These are phyloP conservation scores for Tragopan temminckii DNA, from an alignment of 2,797 vertebrate species.

Conservation along the genomic window DNA sequence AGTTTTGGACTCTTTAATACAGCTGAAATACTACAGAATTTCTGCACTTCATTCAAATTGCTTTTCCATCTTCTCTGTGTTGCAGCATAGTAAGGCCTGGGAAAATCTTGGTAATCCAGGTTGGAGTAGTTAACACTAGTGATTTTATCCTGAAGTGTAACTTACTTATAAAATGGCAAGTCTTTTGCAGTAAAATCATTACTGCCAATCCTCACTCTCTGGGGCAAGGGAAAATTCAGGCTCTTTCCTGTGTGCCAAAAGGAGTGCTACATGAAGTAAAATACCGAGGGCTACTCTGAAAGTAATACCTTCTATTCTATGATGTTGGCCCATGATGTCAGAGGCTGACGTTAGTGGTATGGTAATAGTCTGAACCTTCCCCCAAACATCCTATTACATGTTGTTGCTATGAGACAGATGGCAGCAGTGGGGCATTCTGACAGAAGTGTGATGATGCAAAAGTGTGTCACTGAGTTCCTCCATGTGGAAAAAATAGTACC, in stretches of 20 bases:
- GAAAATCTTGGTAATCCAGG: neutral
- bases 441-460: neutral
- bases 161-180: neutral
- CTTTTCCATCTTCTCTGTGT: neutral
- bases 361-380: neutral
- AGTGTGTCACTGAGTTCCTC: neutral
- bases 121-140: neutral
- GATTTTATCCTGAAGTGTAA: neutral
- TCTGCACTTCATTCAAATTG: neutral
- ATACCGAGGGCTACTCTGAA: too few species aligned
- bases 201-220: neutral
- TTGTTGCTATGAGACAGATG: neutral
- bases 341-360: neutral
- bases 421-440: neutral
- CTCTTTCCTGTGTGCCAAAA: fast-evolving
- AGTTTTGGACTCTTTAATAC: neutral
- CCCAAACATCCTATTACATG: neutral
- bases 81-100: neutral
- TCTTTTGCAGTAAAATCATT: neutral
- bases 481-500: neutral
- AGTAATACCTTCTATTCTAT: neutral
- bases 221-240: neutral
- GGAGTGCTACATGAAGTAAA: neutral
- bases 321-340: neutral
- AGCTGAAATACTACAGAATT: neutral